phyloP scores from a whole-genome alignment of 1,140 invertebrate genomes.

The Drosophila mojavensis region DNA sequence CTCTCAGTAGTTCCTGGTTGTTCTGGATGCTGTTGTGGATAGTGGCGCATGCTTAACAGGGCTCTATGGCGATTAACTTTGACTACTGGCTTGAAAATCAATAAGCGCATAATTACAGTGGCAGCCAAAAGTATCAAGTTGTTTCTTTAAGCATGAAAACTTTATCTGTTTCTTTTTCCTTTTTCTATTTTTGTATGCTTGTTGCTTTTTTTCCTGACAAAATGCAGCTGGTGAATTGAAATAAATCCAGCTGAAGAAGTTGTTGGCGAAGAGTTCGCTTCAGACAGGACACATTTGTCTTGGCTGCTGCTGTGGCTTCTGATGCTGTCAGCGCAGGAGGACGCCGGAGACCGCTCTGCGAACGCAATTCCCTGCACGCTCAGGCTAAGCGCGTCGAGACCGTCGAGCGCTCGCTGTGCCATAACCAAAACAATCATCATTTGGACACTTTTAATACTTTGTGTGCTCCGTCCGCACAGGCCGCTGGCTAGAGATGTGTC shows the following conservation, averaged over 20 bases:
- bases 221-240: slow-evolving; percentile 32
- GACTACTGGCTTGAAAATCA: slow-evolving; percentile 56
- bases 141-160: slow-evolving; percentile 25
- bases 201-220: not conserved
- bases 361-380: slow-evolving; percentile 64
- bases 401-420: slow-evolving; percentile 36
- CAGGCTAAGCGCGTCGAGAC: slow-evolving; percentile 37
- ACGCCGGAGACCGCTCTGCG: slow-evolving; percentile 1
- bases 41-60: slow-evolving; percentile 55
- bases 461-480: slow-evolving; percentile 37
- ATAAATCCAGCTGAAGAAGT: slow-evolving; percentile 44
- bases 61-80: slow-evolving; percentile 46
- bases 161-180: not conserved
- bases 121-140: slow-evolving; percentile 20
- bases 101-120: slow-evolving; percentile 66
- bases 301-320: slow-evolving; percentile 18
- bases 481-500: slow-evolving; percentile 17
- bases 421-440: slow-evolving; percentile 80
- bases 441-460: slow-evolving; percentile 82
- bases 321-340: slow-evolving; percentile 23
- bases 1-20: not conserved
- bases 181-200: not conserved
- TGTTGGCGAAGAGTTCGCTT: slow-evolving; percentile 14
- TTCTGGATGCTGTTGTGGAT: not conserved
- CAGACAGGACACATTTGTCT: slow-evolving; percentile 46